Percentiles rank a stretch among this genome's conserved stretches.
phyloP scores from a whole-genome alignment of 2,888 invertebrate species.

The Leucoptera coffeella region DNA sequence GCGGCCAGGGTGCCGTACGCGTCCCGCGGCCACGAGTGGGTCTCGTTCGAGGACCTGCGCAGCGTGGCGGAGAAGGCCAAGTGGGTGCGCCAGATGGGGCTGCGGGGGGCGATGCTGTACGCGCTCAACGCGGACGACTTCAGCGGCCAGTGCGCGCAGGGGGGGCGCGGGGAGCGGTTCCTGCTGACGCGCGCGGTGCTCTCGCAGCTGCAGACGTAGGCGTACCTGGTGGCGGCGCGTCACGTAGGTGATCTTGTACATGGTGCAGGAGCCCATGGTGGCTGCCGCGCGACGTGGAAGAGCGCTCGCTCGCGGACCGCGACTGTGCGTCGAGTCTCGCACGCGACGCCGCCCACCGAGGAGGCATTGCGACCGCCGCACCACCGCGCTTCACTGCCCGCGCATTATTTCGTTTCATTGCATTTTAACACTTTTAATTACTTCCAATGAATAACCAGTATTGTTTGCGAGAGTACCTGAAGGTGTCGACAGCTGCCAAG shows the following conservation, averaged over 20 bases:
- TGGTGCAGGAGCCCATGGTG: slow-evolving; percentile 36
- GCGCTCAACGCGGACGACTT: slow-evolving; percentile 78
- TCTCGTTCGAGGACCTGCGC: slow-evolving; percentile 69
- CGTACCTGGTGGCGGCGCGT: slow-evolving; percentile 34
- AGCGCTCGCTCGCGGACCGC: slow-evolving; percentile 3
- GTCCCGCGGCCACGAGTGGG: slow-evolving; percentile 66
- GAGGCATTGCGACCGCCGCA: slow-evolving; percentile 11
- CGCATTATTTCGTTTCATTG: too few relatives aligned
- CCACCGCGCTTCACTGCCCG: too few relatives aligned
- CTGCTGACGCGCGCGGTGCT: slow-evolving; percentile 17
- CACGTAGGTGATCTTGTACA: slow-evolving; percentile 46
- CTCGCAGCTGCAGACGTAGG: too few relatives aligned
- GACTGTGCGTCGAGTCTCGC: too few relatives aligned
- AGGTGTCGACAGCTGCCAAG: too few relatives aligned
- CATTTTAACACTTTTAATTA: too few relatives aligned
- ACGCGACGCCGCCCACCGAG: slow-evolving; percentile 7
- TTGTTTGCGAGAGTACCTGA: too few relatives aligned
- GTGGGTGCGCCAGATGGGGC: slow-evolving; percentile 55
- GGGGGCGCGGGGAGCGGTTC: slow-evolving; percentile 9
- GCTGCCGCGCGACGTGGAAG: not conserved
- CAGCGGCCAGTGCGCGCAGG: slow-evolving; percentile 44
- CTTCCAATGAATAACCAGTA: too few relatives aligned
- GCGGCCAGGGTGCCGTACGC: slow-evolving; percentile 74
- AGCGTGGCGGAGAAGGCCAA: slow-evolving; percentile 67
- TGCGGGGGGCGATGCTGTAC: slow-evolving; percentile 81